Conservation (phyloP, 2,888 invertebrate genomes). For the Dicycla oo region DNA sequence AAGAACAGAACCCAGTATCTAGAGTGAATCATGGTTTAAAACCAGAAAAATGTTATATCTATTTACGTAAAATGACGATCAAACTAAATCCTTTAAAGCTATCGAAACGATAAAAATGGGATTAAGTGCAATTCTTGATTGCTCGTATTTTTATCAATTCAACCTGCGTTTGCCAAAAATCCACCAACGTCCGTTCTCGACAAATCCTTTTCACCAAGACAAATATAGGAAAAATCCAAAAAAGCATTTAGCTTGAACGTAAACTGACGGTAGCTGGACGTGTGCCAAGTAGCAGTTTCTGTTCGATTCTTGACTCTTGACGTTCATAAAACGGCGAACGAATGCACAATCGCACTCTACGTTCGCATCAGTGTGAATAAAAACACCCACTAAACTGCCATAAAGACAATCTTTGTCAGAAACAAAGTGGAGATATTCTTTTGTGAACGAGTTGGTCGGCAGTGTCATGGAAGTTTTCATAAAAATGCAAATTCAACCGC, state of each 20-base stretch:
- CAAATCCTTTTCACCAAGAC: slow-evolving; percentile 63
- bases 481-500: slow-evolving; percentile 78
- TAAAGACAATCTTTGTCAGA: slow-evolving; percentile 69
- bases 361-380: slow-evolving; percentile 53
- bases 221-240: slow-evolving; percentile 63
- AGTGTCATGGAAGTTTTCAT: slow-evolving; percentile 76
- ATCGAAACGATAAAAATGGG: slow-evolving; percentile 20
- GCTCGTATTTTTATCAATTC: slow-evolving; percentile 41
- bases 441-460: slow-evolving; percentile 65
- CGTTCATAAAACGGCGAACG: slow-evolving; percentile 68
- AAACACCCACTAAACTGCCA: slow-evolving; percentile 66
- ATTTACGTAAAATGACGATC: neutral
- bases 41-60: neutral
- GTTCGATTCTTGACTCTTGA: slow-evolving; percentile 64
- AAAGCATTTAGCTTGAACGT: slow-evolving; percentile 65
- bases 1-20: neutral
- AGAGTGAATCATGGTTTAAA: neutral
- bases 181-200: slow-evolving; percentile 44
- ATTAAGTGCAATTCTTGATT: slow-evolving; percentile 31
- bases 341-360: slow-evolving; percentile 59
- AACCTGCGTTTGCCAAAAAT: slow-evolving; percentile 49
- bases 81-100: neutral
- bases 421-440: slow-evolving; percentile 67
- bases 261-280: slow-evolving; percentile 69
- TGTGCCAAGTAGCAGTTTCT: slow-evolving; percentile 67